These are phyloP conservation scores for Trichomalopsis sarcophagae DNA, from an alignment of 1,140 invertebrate species.

Conservation along the genomic window DNA sequence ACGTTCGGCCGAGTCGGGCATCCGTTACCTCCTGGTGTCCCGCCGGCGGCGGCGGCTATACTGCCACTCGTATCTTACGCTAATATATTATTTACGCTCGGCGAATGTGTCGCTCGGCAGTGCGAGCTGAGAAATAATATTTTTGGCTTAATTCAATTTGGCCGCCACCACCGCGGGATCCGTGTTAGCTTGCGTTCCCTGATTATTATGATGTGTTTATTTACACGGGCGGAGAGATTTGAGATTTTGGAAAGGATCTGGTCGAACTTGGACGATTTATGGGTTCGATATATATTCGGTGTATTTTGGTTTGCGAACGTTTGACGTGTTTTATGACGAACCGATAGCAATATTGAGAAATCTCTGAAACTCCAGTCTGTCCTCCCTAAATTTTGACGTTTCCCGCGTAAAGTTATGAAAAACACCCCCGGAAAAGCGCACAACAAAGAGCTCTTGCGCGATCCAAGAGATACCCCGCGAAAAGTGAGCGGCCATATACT, in stretches of 20 bases:
- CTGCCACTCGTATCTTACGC: conserved; percentile 70
- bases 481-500: conserved; percentile 60
- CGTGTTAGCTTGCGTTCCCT: not conserved
- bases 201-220: not conserved
- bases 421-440: not conserved
- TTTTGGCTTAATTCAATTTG: conserved; percentile 42
- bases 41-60: conserved; percentile 55
- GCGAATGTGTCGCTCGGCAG: not conserved
- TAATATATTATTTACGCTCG: conserved; percentile 73
- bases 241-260: not conserved
- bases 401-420: not conserved
- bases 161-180: not conserved
- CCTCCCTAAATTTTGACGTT: not conserved
- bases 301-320: too few species aligned
- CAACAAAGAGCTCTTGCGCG: not conserved
- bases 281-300: too few species aligned
- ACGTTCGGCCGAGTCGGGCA: conserved; percentile 70
- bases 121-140: not conserved
- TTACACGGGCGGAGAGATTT: not conserved
- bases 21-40: conserved; percentile 74
- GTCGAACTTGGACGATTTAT: not conserved
- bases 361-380: not conserved
- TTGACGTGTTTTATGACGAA: too few species aligned
- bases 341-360: too few species aligned
- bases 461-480: not conserved